Conservation (phyloP, 2,888 invertebrate genomes). For the Ceriagrion tenellum region DNA sequence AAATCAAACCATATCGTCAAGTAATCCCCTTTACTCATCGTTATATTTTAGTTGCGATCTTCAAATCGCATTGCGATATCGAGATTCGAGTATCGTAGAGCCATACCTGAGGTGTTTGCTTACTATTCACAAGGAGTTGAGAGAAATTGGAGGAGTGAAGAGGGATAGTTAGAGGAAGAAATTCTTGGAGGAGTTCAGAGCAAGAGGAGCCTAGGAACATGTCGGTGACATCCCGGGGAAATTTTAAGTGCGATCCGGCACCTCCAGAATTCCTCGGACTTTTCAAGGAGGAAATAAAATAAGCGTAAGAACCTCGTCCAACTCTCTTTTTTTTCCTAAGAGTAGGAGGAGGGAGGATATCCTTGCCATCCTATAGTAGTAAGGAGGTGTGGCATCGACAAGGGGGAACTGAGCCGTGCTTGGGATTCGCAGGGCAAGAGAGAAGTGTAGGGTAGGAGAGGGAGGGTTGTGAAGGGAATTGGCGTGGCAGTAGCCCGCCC, state of each 20-base stretch:
- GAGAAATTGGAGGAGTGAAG: background rate
- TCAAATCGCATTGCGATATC: too few relatives aligned
- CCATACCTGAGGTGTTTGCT: background rate
- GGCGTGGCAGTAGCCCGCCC: background rate
- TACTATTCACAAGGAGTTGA: background rate
- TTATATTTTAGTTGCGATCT: too few relatives aligned
- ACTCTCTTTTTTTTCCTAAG: background rate
- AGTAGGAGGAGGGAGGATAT: background rate
- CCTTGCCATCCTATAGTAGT: background rate
- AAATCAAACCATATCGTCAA: too few relatives aligned
- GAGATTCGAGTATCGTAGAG: too few relatives aligned
- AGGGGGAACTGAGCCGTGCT: background rate
- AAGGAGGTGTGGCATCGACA: background rate
- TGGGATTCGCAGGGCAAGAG: too few relatives aligned
- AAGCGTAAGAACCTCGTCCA: background rate
- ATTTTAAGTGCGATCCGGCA: background rate
- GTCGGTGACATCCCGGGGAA: background rate
- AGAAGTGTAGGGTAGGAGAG: background rate
- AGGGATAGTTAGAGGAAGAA: too few relatives aligned
- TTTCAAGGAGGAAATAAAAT: background rate
- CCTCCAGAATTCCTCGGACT: background rate
- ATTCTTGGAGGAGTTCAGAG: too few relatives aligned
- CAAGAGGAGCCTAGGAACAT: background rate
- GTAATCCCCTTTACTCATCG: too few relatives aligned
- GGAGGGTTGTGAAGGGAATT: background rate